Base-by-base conservation (phyloP, 1,140 invertebrate genomes). In the Drosophila truncata region DNA sequence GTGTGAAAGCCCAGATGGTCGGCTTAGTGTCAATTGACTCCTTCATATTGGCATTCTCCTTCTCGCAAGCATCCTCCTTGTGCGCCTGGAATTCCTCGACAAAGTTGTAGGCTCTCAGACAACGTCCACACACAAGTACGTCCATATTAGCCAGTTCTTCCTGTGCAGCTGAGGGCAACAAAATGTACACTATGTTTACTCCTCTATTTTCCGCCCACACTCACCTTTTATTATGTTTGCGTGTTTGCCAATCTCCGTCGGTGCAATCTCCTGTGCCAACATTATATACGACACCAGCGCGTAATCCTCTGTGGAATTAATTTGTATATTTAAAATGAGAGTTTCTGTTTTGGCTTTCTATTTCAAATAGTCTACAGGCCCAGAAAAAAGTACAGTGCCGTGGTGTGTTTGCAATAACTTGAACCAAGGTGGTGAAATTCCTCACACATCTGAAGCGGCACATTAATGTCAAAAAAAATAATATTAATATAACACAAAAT, bases 1-100 rank as follows among this genome's bases (percentile, higher is more conserved):
- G 82, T 13, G 97, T 93, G 91, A 97, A 97, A 47, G 96, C 96
- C 96, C 96, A 97, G 3, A 97, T 95, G 93, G 96, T 96, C 14
- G 96, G 95, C 93, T 96, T 97, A 60, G 95, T 95, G 93, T 97
- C 96, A 92, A 95, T 93, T 79, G 94, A 94, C 80, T 95, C 94
- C 78, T 94, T 94, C 3, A 92, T 20, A 94, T 94, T 80, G 91
- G 94, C 78, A 93, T 91, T 94, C 75, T 95, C 94, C 65, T 94
- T 88, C 92, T 90, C 85, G 47, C 93, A 93, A 64, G 95, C 96
- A 61, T 94, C 91, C 94, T 95, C 91, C 96, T 95, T 95, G 81
- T 97, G 96, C 20, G 95, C 94, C 87, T 95, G 94, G 87, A 97
- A 97, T 63, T 96, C 95, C 82, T 97, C 96, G 44, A 97, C 90